Conservation (phyloP, 2,113 vertebrate species). For the Ibidorhyncha struthersii region DNA sequence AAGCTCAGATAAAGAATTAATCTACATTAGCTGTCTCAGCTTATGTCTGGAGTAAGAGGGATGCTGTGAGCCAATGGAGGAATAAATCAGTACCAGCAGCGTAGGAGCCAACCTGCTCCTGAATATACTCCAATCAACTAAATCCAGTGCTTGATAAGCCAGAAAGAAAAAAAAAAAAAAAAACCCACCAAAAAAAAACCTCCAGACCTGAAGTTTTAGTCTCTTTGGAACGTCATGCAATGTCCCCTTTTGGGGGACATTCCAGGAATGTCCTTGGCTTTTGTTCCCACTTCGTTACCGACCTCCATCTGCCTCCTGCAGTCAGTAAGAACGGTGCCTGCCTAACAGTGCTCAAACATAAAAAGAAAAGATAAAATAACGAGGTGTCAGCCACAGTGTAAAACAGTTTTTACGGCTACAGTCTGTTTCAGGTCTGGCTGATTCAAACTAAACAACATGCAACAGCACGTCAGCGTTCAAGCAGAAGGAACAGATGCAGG, state of each 20-base stretch:
- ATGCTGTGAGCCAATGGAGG: background rate
- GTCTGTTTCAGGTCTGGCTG: background rate
- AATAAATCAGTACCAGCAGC: background rate
- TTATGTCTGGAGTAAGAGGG: background rate
- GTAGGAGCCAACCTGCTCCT: background rate
- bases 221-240: background rate
- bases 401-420: background rate
- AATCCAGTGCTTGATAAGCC: background rate
- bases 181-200: background rate
- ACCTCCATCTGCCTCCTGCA: background rate
- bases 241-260: background rate
- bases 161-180: background rate
- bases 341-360: rapidly evolving
- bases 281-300: too few relatives aligned
- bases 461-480: background rate
- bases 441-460: background rate
- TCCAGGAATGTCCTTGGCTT: background rate
- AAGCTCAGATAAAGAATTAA: constrained; percentile 36
- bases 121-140: background rate
- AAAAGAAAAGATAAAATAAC: background rate
- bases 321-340: background rate
- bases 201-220: background rate
- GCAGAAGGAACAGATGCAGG: background rate
- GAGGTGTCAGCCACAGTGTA: background rate
- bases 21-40: constrained; percentile 30